Evolutionary conservation across 2,888 invertebrate species (phyloP).

Genomic region (Tholera decimalis): DNA sequence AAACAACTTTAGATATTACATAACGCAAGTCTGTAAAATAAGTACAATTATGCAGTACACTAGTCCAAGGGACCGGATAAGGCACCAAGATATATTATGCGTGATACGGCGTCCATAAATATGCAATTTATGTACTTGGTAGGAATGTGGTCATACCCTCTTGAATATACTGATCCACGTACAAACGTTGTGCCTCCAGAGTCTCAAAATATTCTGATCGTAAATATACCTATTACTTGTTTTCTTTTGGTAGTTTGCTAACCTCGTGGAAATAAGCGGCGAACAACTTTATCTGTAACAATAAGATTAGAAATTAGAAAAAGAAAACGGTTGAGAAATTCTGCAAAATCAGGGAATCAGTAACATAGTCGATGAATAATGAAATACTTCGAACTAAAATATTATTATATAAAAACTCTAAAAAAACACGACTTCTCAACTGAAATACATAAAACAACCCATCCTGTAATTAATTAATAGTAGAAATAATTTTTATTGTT

Average conservation of each 20-base stretch:
- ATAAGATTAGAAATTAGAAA: conserved; percentile 55
- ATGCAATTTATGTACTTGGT: conserved; percentile 61
- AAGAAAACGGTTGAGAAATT: not conserved
- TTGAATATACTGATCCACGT: conserved; percentile 16
- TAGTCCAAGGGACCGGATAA: conserved; percentile 27
- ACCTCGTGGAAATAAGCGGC: conserved; percentile 97
- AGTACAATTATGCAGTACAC: conserved; percentile 16
- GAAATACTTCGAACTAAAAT: too few relatives aligned
- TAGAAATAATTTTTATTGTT: too few relatives aligned
- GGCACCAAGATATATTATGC: conserved; percentile 58
- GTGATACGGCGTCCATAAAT: conserved; percentile 45
- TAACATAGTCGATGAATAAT: too few relatives aligned
- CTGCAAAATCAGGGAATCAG: not conserved
- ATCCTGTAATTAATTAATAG: too few relatives aligned
- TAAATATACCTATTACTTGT: conserved; percentile 20
- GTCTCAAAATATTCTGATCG: conserved; percentile 3
- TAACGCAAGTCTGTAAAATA: conserved; percentile 26
- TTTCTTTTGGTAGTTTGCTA: conserved; percentile 87
- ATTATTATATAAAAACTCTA: too few relatives aligned
- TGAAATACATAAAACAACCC: too few relatives aligned
- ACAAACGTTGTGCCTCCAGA: conserved; percentile 28
- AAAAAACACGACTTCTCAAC: too few relatives aligned
- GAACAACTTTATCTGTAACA: conserved; percentile 96
- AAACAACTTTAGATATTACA: conserved; percentile 21
- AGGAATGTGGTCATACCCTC: conserved; percentile 55